These are phyloP conservation scores for Lutjanus campechanus DNA, from an alignment of 2,797 vertebrate species.

Conservation along the genomic window DNA sequence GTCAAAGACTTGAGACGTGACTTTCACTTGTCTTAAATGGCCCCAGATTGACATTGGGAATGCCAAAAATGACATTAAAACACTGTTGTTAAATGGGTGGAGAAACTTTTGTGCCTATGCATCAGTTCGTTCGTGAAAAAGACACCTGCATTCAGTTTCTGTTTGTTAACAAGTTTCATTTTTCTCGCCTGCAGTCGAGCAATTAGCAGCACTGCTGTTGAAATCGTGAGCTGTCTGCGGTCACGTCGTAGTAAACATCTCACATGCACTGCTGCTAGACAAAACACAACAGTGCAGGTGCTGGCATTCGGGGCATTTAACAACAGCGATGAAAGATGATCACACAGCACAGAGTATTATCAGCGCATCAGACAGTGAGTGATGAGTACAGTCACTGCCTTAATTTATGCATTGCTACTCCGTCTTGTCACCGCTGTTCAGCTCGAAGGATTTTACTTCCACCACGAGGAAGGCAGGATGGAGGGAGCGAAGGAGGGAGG, in stretches of 20 bases:
- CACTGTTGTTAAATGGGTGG: background rate
- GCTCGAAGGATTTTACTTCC: constrained; percentile 78
- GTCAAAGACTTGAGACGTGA: background rate
- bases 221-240: constrained; percentile 3
- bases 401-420: constrained; percentile 82
- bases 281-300: constrained; percentile 45
- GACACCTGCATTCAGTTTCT: constrained; percentile 18
- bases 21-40: background rate
- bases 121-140: background rate
- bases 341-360: constrained; percentile 65
- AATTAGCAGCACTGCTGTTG: constrained; percentile 24
- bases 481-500: constrained; percentile 20
- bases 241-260: constrained; percentile 41
- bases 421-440: constrained; percentile 77
- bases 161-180: background rate
- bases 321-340: constrained; percentile 68
- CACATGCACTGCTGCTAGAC: constrained; percentile 1
- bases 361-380: constrained; percentile 74
- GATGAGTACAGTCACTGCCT: constrained; percentile 72
- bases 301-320: constrained; percentile 60
- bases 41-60: background rate
- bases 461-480: constrained; percentile 50
- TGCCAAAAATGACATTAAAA: background rate
- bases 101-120: background rate
- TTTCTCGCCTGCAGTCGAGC: constrained; percentile 13